Evolutionary conservation across 1,140 invertebrate species (phyloP), one percentile per base, ranked within the genome.

Genomic region (Drosophila funebris): DNA sequence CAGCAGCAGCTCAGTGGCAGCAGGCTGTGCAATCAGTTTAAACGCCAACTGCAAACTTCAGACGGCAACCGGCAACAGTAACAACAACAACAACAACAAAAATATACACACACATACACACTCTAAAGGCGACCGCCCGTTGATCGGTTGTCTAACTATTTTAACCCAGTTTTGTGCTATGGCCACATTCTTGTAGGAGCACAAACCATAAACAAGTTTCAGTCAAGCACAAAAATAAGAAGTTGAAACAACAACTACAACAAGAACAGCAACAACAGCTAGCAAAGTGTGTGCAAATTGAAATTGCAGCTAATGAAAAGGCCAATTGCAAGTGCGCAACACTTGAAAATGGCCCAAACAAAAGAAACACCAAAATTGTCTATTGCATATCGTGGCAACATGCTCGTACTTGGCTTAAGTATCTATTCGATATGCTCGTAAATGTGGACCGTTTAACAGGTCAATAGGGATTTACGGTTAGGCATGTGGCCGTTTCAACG

Each of bases 111-210:
- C 33, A 27, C 22, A 44, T 16, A 39, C 60, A 62, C 14, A 44
- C 27, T 37, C 11, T 24, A 39, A 61, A 61, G 44, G 44, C 46
- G 53, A 52, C 52, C 53, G 69, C 69, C 69, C 41, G 73, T 60
- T 66, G 46, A 48, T 57, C 46, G 73, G 46, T 72, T 76, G 69
- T 76, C 62, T 76, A 76, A 76, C 73, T 56, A 76, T 76, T 76
- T 76, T 76, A 76, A 76, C 73, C 73, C 73, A 76, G 70, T 73
- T 73, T 76, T 74, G 48, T 62, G 64, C 53, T 68, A 73, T 76
- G 64, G 64, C 70, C 74, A 76, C 70, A 76, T 73, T 73, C 70
- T 76, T 76, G 58, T 73, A 76, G 71, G 74, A 76, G 71, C 57
- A 36, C 71, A 62, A 69, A 39, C 70, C 71, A 73, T 73, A 76